These are phyloP conservation scores for Nymphalis c-album DNA, from an alignment of 2,888 invertebrate species.

Conservation along the genomic window DNA sequence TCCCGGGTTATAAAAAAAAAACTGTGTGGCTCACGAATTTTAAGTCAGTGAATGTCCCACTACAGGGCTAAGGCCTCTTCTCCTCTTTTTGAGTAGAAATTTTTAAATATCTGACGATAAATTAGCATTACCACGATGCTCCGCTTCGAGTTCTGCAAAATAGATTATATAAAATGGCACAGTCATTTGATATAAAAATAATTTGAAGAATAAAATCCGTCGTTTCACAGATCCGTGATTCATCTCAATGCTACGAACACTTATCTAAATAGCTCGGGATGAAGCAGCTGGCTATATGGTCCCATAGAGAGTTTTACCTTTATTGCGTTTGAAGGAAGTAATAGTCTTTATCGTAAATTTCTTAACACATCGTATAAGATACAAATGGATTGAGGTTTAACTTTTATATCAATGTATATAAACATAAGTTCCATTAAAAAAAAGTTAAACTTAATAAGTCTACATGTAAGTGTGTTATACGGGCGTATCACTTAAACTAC, in stretches of 20 bases:
- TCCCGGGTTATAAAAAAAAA: no score
- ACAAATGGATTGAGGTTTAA: background rate
- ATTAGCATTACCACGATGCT: no score
- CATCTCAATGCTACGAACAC: conserved; percentile 1
- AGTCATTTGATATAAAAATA: background rate
- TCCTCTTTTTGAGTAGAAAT: no score
- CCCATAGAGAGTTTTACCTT: conserved; percentile 19
- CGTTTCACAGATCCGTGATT: background rate
- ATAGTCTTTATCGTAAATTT: conserved; percentile 1
- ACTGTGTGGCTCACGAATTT: no score
- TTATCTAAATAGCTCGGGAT: conserved; percentile 19
- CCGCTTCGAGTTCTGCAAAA: no score
- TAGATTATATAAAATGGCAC: no score
- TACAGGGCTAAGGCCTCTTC: no score
- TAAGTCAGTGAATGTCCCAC: no score
- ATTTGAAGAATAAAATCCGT: background rate
- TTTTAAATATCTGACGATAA: no score
- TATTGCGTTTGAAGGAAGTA: conserved; percentile 14
- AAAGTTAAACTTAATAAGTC: background rate
- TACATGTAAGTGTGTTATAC: background rate
- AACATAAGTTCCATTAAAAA: background rate
- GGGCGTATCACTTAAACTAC: no score
- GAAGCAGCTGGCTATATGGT: conserved; percentile 12
- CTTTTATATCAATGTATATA: background rate
- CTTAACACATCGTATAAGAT: background rate